These are phyloP conservation scores for Drosophila repleta DNA, from an alignment of 1,140 invertebrate species.

Conservation along the genomic window DNA sequence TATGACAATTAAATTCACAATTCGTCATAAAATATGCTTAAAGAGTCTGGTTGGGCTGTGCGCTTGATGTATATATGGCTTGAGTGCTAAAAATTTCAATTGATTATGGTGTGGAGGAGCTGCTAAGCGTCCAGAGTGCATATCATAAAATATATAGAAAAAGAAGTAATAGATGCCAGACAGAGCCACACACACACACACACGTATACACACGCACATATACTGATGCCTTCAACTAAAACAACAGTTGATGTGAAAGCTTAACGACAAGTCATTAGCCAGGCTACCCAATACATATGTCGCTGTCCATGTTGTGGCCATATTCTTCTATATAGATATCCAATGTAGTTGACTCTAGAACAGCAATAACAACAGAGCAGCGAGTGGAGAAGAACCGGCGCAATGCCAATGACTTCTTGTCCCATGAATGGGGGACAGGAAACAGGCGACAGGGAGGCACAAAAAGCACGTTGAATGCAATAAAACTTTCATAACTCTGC, in stretches of 20 bases:
- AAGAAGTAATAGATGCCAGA: conserved; percentile 3
- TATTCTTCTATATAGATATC: conserved; percentile 52
- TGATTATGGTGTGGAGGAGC: conserved; percentile 17
- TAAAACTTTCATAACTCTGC: conserved; percentile 82
- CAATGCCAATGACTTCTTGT: conserved; percentile 75
- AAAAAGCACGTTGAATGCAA: conserved; percentile 70
- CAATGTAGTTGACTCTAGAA: conserved; percentile 44
- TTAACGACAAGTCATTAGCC: conserved; percentile 57
- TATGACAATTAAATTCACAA: background rate
- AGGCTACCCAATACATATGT: conserved; percentile 41
- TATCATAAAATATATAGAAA: conserved; percentile 59
- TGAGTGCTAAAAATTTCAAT: conserved; percentile 37
- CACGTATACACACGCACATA: background rate
- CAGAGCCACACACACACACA: conserved; percentile 2
- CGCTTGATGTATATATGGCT: conserved; percentile 28
- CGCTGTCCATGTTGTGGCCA: conserved; percentile 38
- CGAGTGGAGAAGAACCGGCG: conserved; percentile 23
- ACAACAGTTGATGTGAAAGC: conserved; percentile 40
- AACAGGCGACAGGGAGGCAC: conserved; percentile 22
- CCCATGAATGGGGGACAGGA: conserved; percentile 15
- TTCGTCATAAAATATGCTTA: background rate
- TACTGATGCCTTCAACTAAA: background rate
- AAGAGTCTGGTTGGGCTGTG: background rate
- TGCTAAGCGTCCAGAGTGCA: conserved; percentile 11
- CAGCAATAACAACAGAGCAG: conserved; percentile 8